Base-by-base conservation (phyloP, 2,113 vertebrate species). In the Columba janthina region DNA sequence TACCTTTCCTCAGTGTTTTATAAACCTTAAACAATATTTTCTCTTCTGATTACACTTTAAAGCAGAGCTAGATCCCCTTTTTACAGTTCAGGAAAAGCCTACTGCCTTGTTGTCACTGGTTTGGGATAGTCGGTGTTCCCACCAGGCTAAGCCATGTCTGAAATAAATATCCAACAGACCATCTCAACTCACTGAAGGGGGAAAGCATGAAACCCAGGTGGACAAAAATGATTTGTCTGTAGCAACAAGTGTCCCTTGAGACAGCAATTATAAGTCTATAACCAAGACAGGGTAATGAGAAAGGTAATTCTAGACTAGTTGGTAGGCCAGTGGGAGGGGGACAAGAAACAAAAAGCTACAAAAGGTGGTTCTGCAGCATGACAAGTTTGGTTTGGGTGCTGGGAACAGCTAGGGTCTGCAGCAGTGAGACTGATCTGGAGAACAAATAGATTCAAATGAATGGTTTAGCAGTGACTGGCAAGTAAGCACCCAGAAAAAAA, bases 101-200 rank as follows among this genome's bases (percentile, higher is more conserved):
- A n/a, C 22, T 62, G 40, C 15, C n/a, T 18, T 4, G 0, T 0
- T 38, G 19, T n/a, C 40, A 8, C 11, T 40, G 19, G 7, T 19
- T 48, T 72, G 14, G 18, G 62, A 60, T 3, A n/a, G 16, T 13
- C 11, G 60, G 25, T 57, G 11, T 7, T 80, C 31, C 32, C 54
- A 65, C 5, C 7, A 31, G 69, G 15, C 14, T 71, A 29, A 79
- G 29, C 21, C 4, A 8, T 2, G 5, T 44, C 31, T 94, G 74
- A 44, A 69, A 15, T 61, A 89, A 79, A 73, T 34, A 88, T 16
- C 44, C 29, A 73, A 36, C 3, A 53, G 26, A 24, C 10, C 6
- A 21, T 18, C 10, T 78, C 32, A 9, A 16, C 20, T 78, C 31
- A 34, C 4, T 10, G 42, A 60, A 53, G 19, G 31, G 21, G 4